These are phyloP conservation scores for Motacilla alba DNA, from an alignment of 2,113 vertebrate genomes.

Conservation along the genomic window DNA sequence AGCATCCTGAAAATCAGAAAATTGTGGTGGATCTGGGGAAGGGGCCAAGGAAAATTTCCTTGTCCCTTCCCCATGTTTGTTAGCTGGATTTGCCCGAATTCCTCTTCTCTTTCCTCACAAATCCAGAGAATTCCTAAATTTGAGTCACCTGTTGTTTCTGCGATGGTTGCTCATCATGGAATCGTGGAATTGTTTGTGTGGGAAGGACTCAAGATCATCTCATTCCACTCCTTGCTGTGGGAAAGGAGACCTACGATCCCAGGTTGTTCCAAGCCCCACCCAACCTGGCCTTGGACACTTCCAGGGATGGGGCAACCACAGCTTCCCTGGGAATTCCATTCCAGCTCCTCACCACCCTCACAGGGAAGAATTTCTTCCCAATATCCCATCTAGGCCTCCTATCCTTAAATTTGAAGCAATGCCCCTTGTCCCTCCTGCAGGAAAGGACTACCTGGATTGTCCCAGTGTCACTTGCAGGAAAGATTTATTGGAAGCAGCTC, in stretches of 20 bases:
- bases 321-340: background rate
- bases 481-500: background rate
- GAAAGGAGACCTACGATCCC: rapidly evolving
- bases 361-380: background rate
- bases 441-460: background rate
- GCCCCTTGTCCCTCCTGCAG: background rate
- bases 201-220: background rate
- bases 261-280: rapidly evolving
- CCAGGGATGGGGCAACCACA: background rate
- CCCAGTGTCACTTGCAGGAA: background rate
- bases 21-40: rapidly evolving
- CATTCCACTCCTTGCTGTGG: background rate
- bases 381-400: no score
- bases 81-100: background rate
- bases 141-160: background rate
- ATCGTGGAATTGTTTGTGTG: background rate
- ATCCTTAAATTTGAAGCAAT: background rate
- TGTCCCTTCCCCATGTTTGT: background rate
- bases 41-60: background rate
- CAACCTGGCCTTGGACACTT: background rate
- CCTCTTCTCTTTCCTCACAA: background rate
- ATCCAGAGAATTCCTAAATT: background rate
- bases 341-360: rapidly evolving
- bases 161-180: background rate
- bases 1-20: background rate